phyloP scores from a whole-genome alignment of 2,797 vertebrate genomes.

The Acrocephalus scirpaceus region DNA sequence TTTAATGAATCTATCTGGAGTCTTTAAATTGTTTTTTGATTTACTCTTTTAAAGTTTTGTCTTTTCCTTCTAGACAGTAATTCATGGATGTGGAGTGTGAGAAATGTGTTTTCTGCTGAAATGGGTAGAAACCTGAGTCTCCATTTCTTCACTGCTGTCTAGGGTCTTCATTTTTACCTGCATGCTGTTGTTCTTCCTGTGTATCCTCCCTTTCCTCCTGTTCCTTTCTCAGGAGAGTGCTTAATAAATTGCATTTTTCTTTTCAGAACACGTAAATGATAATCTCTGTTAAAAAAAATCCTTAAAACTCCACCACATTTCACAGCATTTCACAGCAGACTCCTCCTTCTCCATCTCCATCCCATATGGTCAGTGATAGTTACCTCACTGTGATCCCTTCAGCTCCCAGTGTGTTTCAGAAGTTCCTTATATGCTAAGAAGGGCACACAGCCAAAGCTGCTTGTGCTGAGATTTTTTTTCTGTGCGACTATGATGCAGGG shows the following conservation, averaged over 20 bases:
- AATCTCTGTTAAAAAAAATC: neutral
- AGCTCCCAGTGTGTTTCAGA: neutral
- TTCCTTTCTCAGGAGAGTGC: neutral
- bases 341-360: neutral
- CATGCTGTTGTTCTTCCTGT: neutral
- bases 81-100: neutral
- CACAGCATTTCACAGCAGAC: neutral
- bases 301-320: neutral
- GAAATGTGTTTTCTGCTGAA: neutral
- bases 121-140: neutral
- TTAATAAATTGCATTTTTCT: neutral
- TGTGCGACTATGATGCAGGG: neutral
- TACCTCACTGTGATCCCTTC: neutral
- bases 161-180: neutral
- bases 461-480: neutral
- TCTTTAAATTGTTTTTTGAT: neutral
- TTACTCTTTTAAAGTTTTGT: neutral
- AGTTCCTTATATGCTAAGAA: neutral
- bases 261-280: neutral
- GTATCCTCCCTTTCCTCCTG: neutral
- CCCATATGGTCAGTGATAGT: neutral
- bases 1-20: neutral
- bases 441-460: neutral
- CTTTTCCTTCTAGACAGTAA: neutral
- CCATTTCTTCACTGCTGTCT: neutral